Evolutionary conservation across 2,113 vertebrate genomes (phyloP).

Genomic region (Leptobrachium leishanense): DNA sequence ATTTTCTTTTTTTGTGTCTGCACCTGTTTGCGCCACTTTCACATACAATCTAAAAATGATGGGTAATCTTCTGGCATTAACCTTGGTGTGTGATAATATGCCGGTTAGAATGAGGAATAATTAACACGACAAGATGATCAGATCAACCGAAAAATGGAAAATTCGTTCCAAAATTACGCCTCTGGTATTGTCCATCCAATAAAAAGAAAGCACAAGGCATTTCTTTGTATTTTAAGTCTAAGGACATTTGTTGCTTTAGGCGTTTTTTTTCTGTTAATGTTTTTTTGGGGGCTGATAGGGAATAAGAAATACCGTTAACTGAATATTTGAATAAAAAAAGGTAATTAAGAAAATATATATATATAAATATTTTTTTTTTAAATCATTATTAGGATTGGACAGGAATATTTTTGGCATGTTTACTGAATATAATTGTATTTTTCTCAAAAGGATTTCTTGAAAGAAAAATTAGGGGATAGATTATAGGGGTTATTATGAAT

Average conservation of each 20-base stretch:
- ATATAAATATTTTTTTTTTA: too few species aligned
- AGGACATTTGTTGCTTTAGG: slow-evolving; percentile 29
- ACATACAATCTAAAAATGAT: slow-evolving; percentile 82
- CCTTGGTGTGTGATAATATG: slow-evolving; percentile 91
- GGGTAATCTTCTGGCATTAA: slow-evolving; percentile 91
- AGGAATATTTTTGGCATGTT: too few species aligned
- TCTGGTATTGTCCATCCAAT: slow-evolving; percentile 60
- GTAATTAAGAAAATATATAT: too few species aligned
- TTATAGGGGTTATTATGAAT: neutral
- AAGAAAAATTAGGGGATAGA: neutral
- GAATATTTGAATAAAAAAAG: too few species aligned
- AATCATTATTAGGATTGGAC: too few species aligned
- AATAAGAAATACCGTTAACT: too few species aligned
- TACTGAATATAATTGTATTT: too few species aligned
- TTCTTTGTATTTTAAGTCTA: slow-evolving; percentile 17
- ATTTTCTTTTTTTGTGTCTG: slow-evolving; percentile 84
- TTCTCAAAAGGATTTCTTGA: neutral
- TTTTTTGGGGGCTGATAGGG: too few species aligned
- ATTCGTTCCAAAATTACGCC: slow-evolving; percentile 68
- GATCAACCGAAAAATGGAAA: slow-evolving; percentile 73
- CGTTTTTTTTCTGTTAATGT: neutral
- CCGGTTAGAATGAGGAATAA: slow-evolving; percentile 88
- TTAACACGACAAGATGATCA: slow-evolving; percentile 81
- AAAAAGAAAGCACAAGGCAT: slow-evolving; percentile 54
- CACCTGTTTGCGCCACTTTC: slow-evolving; percentile 97